Evolutionary conservation across 2,888 invertebrate species (phyloP), one percentile per base, ranked within the genome.

Genomic region (Schizotus pectinicornis): DNA sequence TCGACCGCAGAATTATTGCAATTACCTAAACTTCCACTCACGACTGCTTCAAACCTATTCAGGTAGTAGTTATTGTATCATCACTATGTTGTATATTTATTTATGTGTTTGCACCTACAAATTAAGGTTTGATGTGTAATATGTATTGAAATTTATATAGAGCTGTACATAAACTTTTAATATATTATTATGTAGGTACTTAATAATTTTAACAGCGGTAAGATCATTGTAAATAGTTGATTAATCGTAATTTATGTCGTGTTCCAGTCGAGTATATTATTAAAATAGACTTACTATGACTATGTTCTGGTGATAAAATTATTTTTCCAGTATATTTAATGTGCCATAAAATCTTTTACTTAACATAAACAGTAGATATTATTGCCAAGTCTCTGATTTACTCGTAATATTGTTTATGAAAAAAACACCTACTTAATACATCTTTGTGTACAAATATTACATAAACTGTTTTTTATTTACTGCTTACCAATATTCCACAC

Each of bases 161-260:
- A 70, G 54, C 55, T 74, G 74, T 74, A 74, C 63, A 74, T 72
- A 74, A 63, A 66, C 65, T 71, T 71, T 67, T 68, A 70, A 71
- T 72, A 69, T 70, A 71, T 71, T 60, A 64, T 47, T 65, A 65
- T 46, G 42, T 55, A 50, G 59, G 61, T 64, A 64, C 62, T 64
- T 59, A 55, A 57, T 54, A 50, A 46, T 59, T 59, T 48, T 57
- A 49, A 51, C 62, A 63, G 56, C 49, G 52, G 55, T 64, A 59
- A 67, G 55, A 58, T 65, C 50, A 56, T 47, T 67, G 64, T 67
- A 67, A 58, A 65, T 67, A 67, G 58, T 61, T 59, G 61, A 56
- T 60, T 50, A 46, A 41, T 55, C 47, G 50, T 61, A 58, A 42
- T 58, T 58, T 46, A 61, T 61, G 61, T 59, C 53, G 50, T 60